Base-by-base conservation (phyloP, 1,140 invertebrate species). In the Plutomurus gul region DNA sequence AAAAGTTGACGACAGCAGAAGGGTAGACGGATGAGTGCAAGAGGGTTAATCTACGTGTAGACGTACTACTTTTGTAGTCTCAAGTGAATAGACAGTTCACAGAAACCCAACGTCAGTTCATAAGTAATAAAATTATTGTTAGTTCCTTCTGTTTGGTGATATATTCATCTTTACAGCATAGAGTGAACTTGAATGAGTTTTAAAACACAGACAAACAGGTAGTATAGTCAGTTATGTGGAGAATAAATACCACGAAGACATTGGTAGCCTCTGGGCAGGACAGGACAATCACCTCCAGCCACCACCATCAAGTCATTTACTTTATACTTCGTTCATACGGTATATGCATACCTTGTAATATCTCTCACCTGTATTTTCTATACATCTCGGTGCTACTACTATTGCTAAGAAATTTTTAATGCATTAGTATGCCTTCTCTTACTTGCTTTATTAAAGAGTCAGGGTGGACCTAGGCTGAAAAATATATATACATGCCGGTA, bases 241-340 rank as follows among this genome's bases (percentile, higher is more conserved):
- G 30, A 22, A 18, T 36, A 25, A 16, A 40, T 39, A 72, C 11
- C 10, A 25, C 10, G 18, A 43, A 39, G 36, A 39, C 37, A 40
- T 72, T 72, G 36, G 70, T 46, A 72, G 70, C 70, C 70, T 72
- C 70, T 25, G 70, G 70, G 70, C 56, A 65, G 56, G n/a, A n/a
- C 40, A 43, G 40, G 70, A 72, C 70, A 72, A 72, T 72, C 70
- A 72, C 70, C 70, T 72, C 70, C 70, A 72, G 39, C 27, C 27
- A n/a, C 13, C 27, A 65, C 18, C 47, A 5, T 22, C 47, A 51
- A 72, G 25, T 72, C 70, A 40, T 72, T 72, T 72, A 72, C 18
- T 46, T 40, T 72, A 65, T 5, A 72, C 7, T 11, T 22, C n/a
- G 33, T 70, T n/a, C 27, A n/a, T 36, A 65, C 56, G n/a, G n/a